Conservation (phyloP, 2,888 invertebrate species). For the Himalopsyche kuldschensis region DNA sequence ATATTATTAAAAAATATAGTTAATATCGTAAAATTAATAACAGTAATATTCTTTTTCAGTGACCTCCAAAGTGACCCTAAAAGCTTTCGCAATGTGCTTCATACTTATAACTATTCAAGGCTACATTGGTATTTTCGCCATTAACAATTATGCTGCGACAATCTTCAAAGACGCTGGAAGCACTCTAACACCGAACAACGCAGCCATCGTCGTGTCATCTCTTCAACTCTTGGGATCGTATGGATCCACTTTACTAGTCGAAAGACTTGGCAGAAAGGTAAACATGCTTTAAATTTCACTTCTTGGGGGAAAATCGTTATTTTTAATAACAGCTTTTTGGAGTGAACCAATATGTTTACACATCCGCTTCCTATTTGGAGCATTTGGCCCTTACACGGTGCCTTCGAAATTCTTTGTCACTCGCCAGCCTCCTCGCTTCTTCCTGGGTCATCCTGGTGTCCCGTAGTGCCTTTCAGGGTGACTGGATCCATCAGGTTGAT, state of each 20-base stretch:
- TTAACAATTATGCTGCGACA: constrained; percentile 45
- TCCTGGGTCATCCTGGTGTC: too few species aligned
- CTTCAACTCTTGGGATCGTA: constrained; percentile 20
- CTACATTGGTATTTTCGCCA: constrained; percentile 46
- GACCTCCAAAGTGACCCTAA: constrained; percentile 40
- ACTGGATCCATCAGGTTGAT: too few species aligned
- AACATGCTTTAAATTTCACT: neutral
- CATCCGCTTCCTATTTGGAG: too few species aligned
- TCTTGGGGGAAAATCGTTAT: too few species aligned
- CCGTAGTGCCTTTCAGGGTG: too few species aligned
- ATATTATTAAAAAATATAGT: too few species aligned
- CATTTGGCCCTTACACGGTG: too few species aligned
- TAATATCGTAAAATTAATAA: neutral
- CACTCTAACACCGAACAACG: constrained; percentile 12
- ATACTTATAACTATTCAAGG: constrained; percentile 45
- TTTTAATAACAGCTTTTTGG: too few species aligned
- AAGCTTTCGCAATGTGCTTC: constrained; percentile 42
- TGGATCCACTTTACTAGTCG: constrained; percentile 21
- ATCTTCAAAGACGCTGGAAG: constrained; percentile 40
- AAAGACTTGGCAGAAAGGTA: constrained; percentile 32
- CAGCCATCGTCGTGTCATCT: constrained; percentile 19
- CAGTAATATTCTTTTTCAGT: constrained; percentile 40
- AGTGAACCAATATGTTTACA: too few species aligned
- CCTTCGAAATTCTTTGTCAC: too few species aligned
- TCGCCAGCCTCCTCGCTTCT: too few species aligned